phyloP scores from a whole-genome alignment of 2,888 invertebrate species.

The Ophion slaviceki region DNA sequence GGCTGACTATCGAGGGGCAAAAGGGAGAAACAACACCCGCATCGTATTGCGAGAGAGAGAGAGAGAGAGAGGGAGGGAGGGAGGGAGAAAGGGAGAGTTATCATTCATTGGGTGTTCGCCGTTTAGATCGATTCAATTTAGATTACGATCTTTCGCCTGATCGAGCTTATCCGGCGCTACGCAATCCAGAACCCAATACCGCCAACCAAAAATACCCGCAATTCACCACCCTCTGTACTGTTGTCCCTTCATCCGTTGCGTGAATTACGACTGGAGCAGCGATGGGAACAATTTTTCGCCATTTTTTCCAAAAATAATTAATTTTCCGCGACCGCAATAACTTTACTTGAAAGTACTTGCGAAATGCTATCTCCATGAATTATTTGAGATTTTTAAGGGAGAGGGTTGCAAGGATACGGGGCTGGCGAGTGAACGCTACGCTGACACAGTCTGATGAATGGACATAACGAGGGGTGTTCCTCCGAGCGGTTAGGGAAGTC shows the following conservation, averaged over 20 bases:
- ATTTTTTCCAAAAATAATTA: too few species aligned
- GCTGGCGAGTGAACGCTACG: too few species aligned
- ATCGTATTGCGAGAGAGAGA: conserved; percentile 49
- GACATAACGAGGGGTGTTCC: too few species aligned
- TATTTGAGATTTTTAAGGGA: too few species aligned
- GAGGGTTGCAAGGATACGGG: too few species aligned
- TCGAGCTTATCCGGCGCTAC: conserved; percentile 44
- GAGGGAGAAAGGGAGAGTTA: conserved; percentile 41
- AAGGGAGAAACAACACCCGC: conserved; percentile 63
- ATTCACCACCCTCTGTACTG: conserved; percentile 50
- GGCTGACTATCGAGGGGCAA: conserved; percentile 25
- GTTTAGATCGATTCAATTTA: conserved; percentile 78
- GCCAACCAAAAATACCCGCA: conserved; percentile 73
- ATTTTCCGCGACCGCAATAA: too few species aligned
- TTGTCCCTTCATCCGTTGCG: neutral
- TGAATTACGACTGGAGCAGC: conserved; percentile 9
- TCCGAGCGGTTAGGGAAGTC: too few species aligned
- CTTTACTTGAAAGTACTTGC: too few species aligned
- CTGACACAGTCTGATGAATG: too few species aligned
- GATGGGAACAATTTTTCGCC: too few species aligned
- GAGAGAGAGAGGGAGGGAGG: conserved; percentile 53
- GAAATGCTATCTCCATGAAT: too few species aligned
- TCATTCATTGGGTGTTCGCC: conserved; percentile 24
- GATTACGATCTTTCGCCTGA: conserved; percentile 77
- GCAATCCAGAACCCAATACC: conserved; percentile 66